These are phyloP conservation scores for Phenganax stokvisi DNA, from an alignment of 92 coral and sea anemone species.

Conservation along the genomic window DNA sequence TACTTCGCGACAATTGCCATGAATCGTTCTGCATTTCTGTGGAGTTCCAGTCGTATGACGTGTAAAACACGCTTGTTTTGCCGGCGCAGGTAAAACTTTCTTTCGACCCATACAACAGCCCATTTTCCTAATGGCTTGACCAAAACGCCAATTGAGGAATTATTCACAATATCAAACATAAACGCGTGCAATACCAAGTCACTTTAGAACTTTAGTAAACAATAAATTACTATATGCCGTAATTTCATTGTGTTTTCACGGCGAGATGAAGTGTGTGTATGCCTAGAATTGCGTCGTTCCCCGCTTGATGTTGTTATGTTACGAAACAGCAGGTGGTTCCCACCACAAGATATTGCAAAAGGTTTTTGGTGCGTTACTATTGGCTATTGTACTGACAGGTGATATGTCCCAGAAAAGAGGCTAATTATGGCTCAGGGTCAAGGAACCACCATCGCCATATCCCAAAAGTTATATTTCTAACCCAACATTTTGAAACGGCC, in stretches of 20 bases:
- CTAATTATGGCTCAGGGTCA: slow-evolving; percentile 14
- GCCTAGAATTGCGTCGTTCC: not conserved
- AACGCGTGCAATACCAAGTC: too few relatives aligned
- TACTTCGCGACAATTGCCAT: not conserved
- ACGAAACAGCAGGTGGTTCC: not conserved
- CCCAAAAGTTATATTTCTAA: not conserved
- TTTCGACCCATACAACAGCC: slow-evolving; percentile 1
- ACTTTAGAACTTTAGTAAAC: too few relatives aligned
- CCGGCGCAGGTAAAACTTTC: not conserved
- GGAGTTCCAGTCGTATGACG: not conserved
- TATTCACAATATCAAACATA: too few relatives aligned
- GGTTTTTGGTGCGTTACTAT: not conserved
- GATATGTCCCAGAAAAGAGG: not conserved
- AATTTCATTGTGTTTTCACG: not conserved
- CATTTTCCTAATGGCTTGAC: not conserved
- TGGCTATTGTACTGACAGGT: not conserved
- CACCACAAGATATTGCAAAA: not conserved
- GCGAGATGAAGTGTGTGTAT: not conserved
- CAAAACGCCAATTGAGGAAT: too few relatives aligned
- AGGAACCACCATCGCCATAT: too few relatives aligned
- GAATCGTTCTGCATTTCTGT: not conserved
- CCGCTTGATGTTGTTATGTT: not conserved
- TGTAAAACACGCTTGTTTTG: not conserved
- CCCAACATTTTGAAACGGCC: too few relatives aligned
- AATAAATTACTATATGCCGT: not conserved